phyloP scores from a whole-genome alignment of 2,888 invertebrate species.

The Cordylochernes scorpioides region DNA sequence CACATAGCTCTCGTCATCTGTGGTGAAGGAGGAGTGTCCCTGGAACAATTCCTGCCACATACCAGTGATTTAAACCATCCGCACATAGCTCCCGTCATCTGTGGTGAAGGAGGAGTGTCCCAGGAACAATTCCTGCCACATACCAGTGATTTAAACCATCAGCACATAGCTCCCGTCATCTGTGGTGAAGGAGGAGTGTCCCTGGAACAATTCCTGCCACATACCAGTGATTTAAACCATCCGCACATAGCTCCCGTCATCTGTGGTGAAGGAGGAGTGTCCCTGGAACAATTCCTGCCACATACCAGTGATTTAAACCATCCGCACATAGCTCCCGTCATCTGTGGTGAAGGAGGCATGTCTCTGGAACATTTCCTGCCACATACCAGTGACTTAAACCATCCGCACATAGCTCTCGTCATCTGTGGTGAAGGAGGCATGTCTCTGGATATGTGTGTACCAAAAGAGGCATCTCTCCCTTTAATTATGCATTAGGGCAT shows the following conservation, averaged over 20 bases:
- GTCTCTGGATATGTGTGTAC: no score
- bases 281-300: slow-evolving; percentile 11
- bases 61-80: no score
- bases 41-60: no score
- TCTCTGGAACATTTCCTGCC: slow-evolving; percentile 10
- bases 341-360: slow-evolving; percentile 16
- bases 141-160: no score
- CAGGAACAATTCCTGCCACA: no score
- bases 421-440: slow-evolving; percentile 16
- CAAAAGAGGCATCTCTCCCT: no score
- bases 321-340: slow-evolving; percentile 18
- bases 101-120: slow-evolving; percentile 14
- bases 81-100: slow-evolving; percentile 19
- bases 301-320: no score
- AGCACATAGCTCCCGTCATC: slow-evolving; percentile 19
- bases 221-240: no score
- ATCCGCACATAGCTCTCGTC: slow-evolving; percentile 19
- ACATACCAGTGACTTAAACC: no score
- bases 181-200: slow-evolving; percentile 14
- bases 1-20: slow-evolving; percentile 19
- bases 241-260: slow-evolving; percentile 19
- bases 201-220: no score
- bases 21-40: slow-evolving; percentile 14
- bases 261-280: slow-evolving; percentile 16
- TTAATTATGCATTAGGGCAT: no score